Base-by-base conservation (phyloP, 2,888 invertebrate genomes). In the Pachliopta kotzebuea region DNA sequence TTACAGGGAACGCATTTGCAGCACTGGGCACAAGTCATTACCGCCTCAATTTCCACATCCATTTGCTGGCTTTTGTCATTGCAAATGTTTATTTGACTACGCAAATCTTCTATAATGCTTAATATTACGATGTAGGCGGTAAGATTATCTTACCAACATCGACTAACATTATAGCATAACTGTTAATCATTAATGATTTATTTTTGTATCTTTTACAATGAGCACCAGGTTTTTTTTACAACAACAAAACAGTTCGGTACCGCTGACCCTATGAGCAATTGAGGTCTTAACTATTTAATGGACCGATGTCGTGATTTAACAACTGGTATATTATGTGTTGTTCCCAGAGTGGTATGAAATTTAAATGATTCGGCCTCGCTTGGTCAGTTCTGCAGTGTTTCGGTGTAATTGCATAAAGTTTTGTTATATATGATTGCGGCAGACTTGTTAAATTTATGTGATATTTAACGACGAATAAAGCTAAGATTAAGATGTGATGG, bases 1-100 rank as follows among this genome's bases (percentile, higher is more conserved):
- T 86, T 87, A 87, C 78, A 74, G 77, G 78, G 79, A 83, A 79
- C 77, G 79, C 83, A 87, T 86, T 87, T 85, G 83, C 82, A 81
- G 63, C 53, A 49, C 78, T 81, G 80, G 76, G 77, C 77, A 73
- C 79, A 81, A 68, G 72, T 72, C 71, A 72, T 73, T 83, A 82
- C 81, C 83, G 77, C 84, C 80, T 81, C 78, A 73, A 87, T 86
- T 83, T 80, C 80, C 71, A 65, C 70, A 72, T 79, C 74, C 75
- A 79, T 84, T 81, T 80, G 78, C 81, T 75, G 78, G 78, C 77
- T 73, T 76, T 78, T 52, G 72, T 77, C 76, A 70, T 79, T 81
- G 82, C 84, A 86, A 88, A 84, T 84, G 83, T 80, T 79, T 77
- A 75, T 81, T 84, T 82, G 79, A 83, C 76, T 81, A 77, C 78